phyloP scores from a whole-genome alignment of 1,140 invertebrate species.

The Solenopsis fugax region DNA sequence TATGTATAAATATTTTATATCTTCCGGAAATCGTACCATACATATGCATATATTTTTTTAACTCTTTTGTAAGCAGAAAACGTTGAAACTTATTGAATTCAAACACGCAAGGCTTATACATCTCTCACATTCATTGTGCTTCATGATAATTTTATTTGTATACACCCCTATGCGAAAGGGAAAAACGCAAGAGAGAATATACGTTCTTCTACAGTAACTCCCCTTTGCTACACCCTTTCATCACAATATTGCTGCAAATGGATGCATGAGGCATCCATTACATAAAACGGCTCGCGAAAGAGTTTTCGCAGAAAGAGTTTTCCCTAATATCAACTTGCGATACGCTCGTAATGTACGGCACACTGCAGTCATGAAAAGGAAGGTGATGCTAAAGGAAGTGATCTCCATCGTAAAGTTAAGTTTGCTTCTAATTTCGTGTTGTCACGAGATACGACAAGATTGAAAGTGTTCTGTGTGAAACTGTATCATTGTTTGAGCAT shows the following conservation, averaged over 20 bases:
- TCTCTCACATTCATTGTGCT: neutral
- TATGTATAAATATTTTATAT: neutral
- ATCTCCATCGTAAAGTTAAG: neutral
- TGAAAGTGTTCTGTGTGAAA: neutral
- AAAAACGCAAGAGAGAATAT: neutral
- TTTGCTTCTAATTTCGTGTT: neutral
- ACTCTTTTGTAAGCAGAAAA: neutral
- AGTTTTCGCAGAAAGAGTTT: neutral
- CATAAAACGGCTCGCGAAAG: neutral
- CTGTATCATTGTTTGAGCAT: constrained; percentile 7
- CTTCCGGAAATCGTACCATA: neutral
- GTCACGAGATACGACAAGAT: neutral
- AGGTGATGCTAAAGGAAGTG: neutral
- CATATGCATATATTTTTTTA: neutral
- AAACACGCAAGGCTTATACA: neutral
- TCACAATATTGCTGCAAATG: neutral
- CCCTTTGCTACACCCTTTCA: neutral
- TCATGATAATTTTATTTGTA: constrained; percentile 2
- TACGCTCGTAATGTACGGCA: neutral
- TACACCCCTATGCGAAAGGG: neutral
- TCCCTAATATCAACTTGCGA: neutral
- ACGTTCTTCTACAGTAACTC: neutral
- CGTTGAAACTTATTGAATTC: neutral
- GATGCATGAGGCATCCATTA: neutral
- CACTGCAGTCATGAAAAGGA: neutral